Percentiles rank a stretch among this genome's conserved stretches.
These are phyloP conservation scores for Ara ararauna DNA, from an alignment of 2,797 vertebrate species.

Conservation along the genomic window DNA sequence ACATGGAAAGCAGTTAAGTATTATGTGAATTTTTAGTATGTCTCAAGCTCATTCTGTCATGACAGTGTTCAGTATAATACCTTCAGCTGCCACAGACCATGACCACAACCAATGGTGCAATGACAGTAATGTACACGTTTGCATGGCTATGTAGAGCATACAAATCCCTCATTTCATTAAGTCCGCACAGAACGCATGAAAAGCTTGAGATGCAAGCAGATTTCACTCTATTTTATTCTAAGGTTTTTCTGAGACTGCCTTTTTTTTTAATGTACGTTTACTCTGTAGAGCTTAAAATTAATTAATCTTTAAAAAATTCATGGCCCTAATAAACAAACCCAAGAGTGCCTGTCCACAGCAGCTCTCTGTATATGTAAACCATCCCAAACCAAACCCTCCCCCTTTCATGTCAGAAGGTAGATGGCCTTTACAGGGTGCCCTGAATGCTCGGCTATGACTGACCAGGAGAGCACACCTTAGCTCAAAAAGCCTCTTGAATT, in stretches of 20 bases:
- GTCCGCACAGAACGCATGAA: accelerated
- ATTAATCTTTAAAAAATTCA: neutral
- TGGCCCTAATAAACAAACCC: neutral
- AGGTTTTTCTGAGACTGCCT: neutral
- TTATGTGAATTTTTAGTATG: neutral
- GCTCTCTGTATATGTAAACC: neutral
- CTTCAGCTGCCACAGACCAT: neutral
- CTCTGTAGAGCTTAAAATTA: neutral
- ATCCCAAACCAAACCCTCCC: neutral
- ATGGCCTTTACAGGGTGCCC: neutral
- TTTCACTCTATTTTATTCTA: neutral
- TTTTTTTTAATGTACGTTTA: neutral
- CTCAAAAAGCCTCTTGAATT: neutral
- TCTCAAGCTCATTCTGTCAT: neutral
- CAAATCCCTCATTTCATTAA: neutral
- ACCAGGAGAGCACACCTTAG: neutral
- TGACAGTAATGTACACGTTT: neutral
- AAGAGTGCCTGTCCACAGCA: neutral
- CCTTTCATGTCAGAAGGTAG: neutral
- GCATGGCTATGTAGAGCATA: neutral
- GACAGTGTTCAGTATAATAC: neutral
- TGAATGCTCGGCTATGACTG: neutral
- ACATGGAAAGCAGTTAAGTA: neutral
- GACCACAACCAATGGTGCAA: accelerated
- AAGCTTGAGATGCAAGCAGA: neutral